Evolutionary conservation across 2,797 vertebrate species (phyloP), one percentile per base, ranked within the genome.

Genomic region (Cephalopachus bancanus): DNA sequence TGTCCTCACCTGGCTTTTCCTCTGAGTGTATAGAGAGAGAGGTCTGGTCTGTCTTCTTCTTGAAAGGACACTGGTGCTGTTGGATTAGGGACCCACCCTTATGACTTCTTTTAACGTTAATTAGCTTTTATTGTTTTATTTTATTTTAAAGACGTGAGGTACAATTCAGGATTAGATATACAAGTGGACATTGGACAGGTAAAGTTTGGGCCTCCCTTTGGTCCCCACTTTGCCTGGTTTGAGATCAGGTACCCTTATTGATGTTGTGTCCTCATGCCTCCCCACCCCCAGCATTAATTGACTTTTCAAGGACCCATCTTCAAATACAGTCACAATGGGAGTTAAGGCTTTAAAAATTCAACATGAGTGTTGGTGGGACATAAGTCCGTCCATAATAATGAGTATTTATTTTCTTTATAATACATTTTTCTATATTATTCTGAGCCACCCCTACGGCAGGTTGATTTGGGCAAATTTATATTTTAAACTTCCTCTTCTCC

Each of bases 371-470:
- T 62, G 28, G 7, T 17, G 28, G 26, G 37, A n/a, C 51, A 67
- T 0, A 33, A 53, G 53, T 51, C 19, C 16, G 83, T 67, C 49
- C 49, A 24, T 69, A 69, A 53, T 49, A 84, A 53, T 55, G 30
- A 20, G 7, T 88, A 59, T 87, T 85, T 74, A 62, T 90, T 91
- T 93, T 86, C 44, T 26, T 93, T 24, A 78, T 11, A 65, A 14
- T 69, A 10, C 89, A 24, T 74, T 57, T 72, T 80, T 67, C 20
- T 53, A 20, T 65, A 59, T 79, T 37, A 85, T 76, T 69, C 69
- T 65, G n/a, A 72, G 24, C 12, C 33, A 28, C 94, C 26, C 49
- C 59, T 88, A 49, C 24, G 20, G 16, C 37, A 92, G 7, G 26
- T 72, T 86, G 49, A n/a, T 81, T 44, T 81, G 75, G 74, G 10